Conservation (phyloP, 2,113 vertebrate species). For the Neomonachus schauinslandi region DNA sequence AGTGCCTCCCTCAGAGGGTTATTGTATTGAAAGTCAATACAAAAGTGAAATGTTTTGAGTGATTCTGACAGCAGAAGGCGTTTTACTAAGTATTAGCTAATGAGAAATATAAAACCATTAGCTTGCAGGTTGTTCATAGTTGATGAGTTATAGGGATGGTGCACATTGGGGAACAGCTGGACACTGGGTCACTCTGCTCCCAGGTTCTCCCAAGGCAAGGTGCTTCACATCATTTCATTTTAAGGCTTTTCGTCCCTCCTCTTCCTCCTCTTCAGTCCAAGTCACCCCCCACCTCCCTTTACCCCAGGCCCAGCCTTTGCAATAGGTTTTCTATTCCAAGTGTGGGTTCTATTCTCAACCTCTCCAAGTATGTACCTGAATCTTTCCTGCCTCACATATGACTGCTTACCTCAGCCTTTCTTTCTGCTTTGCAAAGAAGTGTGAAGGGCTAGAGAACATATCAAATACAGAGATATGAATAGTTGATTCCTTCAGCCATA, state of each 20-base stretch:
- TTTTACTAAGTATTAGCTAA: background rate
- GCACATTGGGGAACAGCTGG: background rate
- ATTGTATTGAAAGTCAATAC: background rate
- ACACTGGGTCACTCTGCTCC: background rate
- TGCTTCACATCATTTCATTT: no score
- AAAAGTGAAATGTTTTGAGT: background rate
- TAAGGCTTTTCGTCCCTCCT: background rate
- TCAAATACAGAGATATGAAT: background rate
- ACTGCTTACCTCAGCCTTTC: background rate
- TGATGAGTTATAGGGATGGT: background rate
- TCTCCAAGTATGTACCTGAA: background rate
- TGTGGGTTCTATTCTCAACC: background rate
- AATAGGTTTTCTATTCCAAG: background rate
- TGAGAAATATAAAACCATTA: background rate
- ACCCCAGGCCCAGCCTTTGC: background rate
- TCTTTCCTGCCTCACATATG: background rate
- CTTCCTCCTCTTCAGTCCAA: background rate
- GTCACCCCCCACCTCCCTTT: background rate
- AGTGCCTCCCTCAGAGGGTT: background rate
- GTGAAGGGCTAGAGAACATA: background rate
- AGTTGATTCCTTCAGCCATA: background rate
- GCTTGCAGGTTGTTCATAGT: background rate
- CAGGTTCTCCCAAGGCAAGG: background rate
- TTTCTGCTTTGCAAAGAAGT: background rate
- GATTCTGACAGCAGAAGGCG: background rate